Conservation (phyloP, 1,140 invertebrate genomes). For the Drosophila athabasca region DNA sequence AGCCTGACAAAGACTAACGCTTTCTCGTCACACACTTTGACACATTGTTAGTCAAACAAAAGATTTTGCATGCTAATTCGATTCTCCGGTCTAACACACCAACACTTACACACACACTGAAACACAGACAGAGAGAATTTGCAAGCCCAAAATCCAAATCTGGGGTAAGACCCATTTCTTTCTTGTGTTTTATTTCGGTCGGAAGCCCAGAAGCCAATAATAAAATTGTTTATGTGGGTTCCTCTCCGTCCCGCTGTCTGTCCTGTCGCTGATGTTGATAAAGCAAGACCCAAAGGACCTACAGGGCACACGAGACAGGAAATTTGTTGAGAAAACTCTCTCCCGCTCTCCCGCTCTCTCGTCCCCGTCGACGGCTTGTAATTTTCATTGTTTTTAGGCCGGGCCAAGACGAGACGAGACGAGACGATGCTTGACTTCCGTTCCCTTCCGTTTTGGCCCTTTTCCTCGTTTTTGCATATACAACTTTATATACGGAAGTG, state of each 20-base stretch:
- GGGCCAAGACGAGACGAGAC: constrained; percentile 49
- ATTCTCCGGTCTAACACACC: constrained; percentile 54
- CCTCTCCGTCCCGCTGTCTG: constrained; percentile 6
- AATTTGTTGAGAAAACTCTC: constrained; percentile 31
- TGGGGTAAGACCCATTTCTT: constrained; percentile 32
- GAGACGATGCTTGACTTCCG: constrained; percentile 58
- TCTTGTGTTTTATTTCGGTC: constrained; percentile 29
- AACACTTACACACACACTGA: constrained; percentile 23
- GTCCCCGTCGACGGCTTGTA: constrained; percentile 45
- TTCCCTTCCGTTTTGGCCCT: constrained; percentile 50
- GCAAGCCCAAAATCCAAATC: constrained; percentile 5
- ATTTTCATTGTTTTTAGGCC: constrained; percentile 75
- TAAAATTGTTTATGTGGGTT: constrained; percentile 71
- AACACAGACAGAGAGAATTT: constrained; percentile 2
- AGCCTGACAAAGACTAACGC: constrained; percentile 72
- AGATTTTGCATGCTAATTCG: constrained; percentile 82
- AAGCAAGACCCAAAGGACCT: constrained; percentile 20
- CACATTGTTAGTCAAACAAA: constrained; percentile 83
- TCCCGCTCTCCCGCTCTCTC: not conserved
- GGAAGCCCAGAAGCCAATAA: constrained; percentile 64
- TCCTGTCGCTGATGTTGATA: constrained; percentile 57
- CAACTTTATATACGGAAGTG: constrained; percentile 61
- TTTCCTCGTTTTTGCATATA: constrained; percentile 24
- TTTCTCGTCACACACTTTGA: constrained; percentile 77
- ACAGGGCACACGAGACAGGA: constrained; percentile 35